phyloP scores from a whole-genome alignment of 2,113 vertebrate species.

The Monarcha castaneiventris region DNA sequence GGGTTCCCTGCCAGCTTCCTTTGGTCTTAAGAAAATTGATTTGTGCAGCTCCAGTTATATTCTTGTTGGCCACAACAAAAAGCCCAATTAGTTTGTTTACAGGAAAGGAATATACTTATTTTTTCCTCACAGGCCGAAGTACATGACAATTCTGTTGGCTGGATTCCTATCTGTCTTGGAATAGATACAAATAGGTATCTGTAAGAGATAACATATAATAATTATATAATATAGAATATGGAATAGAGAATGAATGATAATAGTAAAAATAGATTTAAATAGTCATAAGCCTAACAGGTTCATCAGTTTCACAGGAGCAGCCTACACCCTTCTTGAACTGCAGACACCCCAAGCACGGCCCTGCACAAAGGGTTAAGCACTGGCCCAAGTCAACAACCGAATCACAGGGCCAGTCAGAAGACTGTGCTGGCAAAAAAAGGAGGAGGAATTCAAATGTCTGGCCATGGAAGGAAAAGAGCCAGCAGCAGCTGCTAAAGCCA shows the following conservation, averaged over 20 bases:
- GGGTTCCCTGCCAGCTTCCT: background rate
- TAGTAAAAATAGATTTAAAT: background rate
- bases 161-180: background rate
- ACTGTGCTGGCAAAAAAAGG: background rate
- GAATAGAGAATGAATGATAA: background rate
- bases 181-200: background rate
- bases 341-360: background rate
- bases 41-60: background rate
- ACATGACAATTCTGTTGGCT: background rate
- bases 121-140: background rate
- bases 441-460: conserved; percentile 3
- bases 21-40: background rate
- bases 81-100: background rate
- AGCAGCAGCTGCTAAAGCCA: conserved; percentile 10
- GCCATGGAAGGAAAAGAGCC: background rate
- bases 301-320: background rate
- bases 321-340: background rate
- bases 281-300: background rate
- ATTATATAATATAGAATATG: background rate
- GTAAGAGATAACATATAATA: background rate
- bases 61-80: background rate
- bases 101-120: background rate
- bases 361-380: background rate
- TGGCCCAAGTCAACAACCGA: background rate
- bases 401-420: background rate